phyloP scores from a whole-genome alignment of 2,888 invertebrate species.

The Keiferia lycopersicella region DNA sequence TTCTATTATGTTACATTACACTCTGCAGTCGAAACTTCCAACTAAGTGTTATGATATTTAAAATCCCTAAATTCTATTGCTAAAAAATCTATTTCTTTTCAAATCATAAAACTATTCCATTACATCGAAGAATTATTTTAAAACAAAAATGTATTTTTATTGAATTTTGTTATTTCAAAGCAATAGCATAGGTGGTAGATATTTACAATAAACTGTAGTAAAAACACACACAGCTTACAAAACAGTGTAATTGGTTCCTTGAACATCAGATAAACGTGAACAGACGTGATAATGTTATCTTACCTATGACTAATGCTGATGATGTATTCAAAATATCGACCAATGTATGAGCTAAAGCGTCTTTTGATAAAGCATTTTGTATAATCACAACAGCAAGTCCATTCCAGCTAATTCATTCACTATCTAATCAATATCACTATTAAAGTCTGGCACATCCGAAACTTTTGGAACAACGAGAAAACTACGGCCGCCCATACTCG shows the following conservation, averaged over 20 bases:
- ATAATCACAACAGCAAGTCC: conserved; percentile 77
- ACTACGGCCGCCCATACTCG: conserved; percentile 77
- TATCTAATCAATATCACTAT: conserved; percentile 76
- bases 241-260: conserved; percentile 63
- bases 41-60: conserved; percentile 4
- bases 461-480: conserved; percentile 76
- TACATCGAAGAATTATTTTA: conserved; percentile 44
- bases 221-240: conserved; percentile 56
- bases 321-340: conserved; percentile 72
- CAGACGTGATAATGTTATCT: conserved; percentile 49
- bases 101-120: conserved; percentile 21
- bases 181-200: conserved; percentile 35
- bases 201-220: conserved; percentile 54
- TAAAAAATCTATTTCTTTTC: background rate
- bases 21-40: conserved; percentile 21
- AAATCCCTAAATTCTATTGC: conserved; percentile 1
- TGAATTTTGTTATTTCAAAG: conserved; percentile 43
- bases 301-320: conserved; percentile 60
- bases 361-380: conserved; percentile 78
- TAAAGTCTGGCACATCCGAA: conserved; percentile 79
- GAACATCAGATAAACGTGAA: conserved; percentile 59
- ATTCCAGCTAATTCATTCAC: conserved; percentile 67
- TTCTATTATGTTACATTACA: background rate
- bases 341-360: conserved; percentile 76
- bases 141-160: conserved; percentile 37